Conservation (phyloP, 2,797 vertebrate species). For the Varecia variegata region DNA sequence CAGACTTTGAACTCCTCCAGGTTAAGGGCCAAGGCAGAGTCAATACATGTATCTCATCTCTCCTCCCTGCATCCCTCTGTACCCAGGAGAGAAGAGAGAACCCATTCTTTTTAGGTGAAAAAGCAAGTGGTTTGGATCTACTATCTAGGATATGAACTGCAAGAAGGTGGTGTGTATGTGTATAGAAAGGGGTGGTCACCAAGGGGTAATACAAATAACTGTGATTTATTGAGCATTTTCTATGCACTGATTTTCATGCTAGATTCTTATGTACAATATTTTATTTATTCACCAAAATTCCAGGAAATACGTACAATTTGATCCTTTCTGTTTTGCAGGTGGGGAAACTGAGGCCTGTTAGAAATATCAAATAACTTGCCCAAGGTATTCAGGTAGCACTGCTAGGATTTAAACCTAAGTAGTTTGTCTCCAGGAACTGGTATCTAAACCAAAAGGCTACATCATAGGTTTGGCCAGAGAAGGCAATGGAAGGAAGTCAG, state of each 20-base stretch:
- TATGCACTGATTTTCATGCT: background rate
- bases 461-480: background rate
- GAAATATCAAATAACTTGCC: background rate
- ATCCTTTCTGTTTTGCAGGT: background rate
- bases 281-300: background rate
- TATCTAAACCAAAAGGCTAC: background rate
- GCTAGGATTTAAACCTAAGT: background rate
- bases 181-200: background rate
- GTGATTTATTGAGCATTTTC: background rate
- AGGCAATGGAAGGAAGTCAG: background rate
- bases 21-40: background rate
- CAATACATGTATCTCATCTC: background rate
- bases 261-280: background rate
- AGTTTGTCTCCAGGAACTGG: background rate
- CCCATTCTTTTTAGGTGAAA: background rate
- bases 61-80: too few relatives aligned
- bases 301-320: background rate
- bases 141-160: too few relatives aligned
- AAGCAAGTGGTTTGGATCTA: background rate
- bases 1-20: background rate
- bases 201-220: background rate
- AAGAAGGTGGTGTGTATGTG: background rate
- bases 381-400: background rate
- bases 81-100: background rate
- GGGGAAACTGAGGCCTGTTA: background rate